phyloP scores from a whole-genome alignment of 2,113 vertebrate species.

The Manacus vitellinus region DNA sequence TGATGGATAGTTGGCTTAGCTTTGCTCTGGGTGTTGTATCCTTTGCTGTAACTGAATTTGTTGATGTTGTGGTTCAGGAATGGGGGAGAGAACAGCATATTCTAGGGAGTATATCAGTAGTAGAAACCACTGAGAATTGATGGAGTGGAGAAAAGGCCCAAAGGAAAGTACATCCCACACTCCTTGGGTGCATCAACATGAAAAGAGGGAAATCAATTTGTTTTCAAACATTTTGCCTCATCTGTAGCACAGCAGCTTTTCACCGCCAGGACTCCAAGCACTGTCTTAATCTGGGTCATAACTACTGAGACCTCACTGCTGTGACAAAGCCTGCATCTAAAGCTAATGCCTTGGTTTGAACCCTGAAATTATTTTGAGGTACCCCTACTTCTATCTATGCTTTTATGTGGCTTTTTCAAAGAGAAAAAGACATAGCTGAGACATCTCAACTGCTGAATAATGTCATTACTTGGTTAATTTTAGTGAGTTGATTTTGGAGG shows the following conservation, averaged over 20 bases:
- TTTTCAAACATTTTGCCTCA: not conserved
- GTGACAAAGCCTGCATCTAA: not conserved
- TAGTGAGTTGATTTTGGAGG: not conserved
- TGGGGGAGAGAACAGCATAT: not conserved
- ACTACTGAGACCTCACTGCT: not conserved
- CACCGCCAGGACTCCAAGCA: accelerated
- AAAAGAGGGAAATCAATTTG: not conserved
- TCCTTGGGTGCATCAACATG: accelerated
- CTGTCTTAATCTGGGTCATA: not conserved
- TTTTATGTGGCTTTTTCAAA: not conserved
- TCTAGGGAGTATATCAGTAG: not conserved
- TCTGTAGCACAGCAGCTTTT: not conserved
- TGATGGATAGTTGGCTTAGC: not conserved
- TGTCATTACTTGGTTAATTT: not conserved
- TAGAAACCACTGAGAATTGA: not conserved
- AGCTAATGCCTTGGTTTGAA: not conserved
- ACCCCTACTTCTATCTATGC: not conserved
- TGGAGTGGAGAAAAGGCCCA: not conserved
- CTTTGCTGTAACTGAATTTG: not conserved
- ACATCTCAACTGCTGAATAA: not conserved
- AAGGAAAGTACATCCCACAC: not conserved
- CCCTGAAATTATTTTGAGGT: not conserved
- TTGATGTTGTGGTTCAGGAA: not conserved
- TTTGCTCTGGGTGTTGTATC: not conserved
- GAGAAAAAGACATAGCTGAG: not conserved